phyloP scores from a whole-genome alignment of 1,140 invertebrate genomes.

The Grapholita molesta region DNA sequence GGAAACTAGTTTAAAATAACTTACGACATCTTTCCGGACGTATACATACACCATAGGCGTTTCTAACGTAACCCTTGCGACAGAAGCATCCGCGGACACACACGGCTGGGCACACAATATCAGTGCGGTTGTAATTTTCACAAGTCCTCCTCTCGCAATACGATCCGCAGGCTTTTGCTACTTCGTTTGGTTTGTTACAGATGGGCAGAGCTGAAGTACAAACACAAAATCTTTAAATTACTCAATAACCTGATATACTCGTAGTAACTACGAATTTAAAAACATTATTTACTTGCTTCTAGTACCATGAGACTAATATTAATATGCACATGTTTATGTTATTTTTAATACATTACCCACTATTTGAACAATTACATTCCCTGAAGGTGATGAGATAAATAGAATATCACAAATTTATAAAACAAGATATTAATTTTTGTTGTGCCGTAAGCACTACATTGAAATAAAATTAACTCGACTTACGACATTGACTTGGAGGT shows the following conservation, averaged over 20 bases:
- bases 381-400: no score
- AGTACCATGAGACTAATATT: no score
- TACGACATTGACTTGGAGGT: not conserved
- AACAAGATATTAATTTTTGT: no score
- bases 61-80: slow-evolving; percentile 19
- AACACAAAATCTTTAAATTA: no score
- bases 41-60: slow-evolving; percentile 16
- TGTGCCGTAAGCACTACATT: not conserved
- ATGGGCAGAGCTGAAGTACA: not conserved
- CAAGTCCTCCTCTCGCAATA: not conserved
- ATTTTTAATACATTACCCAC: no score
- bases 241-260: no score
- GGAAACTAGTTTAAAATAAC: not conserved
- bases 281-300: no score
- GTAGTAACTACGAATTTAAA: no score
- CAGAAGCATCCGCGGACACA: slow-evolving; percentile 24
- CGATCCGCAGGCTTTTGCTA: not conserved
- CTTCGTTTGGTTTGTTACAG: slow-evolving; percentile 12
- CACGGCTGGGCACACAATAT: not conserved
- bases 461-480: not conserved
- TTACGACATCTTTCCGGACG: slow-evolving; percentile 4
- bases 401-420: no score
- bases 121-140: not conserved
- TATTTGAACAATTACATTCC: no score
- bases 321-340: no score